These are phyloP conservation scores for Bufo bufo DNA, from an alignment of 2,113 vertebrate species.

Conservation along the genomic window DNA sequence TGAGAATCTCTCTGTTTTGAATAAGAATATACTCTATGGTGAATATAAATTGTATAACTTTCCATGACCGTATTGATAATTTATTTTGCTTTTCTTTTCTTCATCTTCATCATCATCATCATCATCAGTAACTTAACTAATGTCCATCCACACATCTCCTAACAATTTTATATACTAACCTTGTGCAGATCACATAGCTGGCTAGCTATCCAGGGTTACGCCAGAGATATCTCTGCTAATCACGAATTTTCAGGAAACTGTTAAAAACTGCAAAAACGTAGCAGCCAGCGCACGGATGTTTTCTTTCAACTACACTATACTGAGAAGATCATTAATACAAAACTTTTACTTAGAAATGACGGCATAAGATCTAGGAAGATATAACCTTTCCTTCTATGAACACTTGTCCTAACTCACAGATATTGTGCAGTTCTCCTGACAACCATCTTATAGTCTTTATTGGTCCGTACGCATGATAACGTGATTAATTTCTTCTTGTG, in stretches of 20 bases:
- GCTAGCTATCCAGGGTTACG: background rate
- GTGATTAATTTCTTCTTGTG: background rate
- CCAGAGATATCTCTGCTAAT: background rate
- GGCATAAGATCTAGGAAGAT: background rate
- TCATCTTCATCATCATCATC: too few relatives aligned
- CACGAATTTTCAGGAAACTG: constrained; percentile 10
- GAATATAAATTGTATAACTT: too few relatives aligned
- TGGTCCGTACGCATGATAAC: background rate
- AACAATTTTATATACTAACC: background rate
- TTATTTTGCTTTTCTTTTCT: too few relatives aligned
- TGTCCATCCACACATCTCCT: too few relatives aligned
- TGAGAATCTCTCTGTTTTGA: too few relatives aligned
- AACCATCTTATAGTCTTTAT: background rate
- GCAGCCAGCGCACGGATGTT: background rate
- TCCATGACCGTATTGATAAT: too few relatives aligned
- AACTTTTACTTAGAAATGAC: constrained; percentile 9
- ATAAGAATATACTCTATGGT: too few relatives aligned
- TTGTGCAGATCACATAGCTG: background rate
- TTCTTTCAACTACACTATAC: constrained; percentile 10
- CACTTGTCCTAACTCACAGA: background rate
- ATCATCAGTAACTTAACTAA: too few relatives aligned
- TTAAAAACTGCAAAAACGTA: constrained; percentile 14
- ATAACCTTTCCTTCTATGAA: background rate
- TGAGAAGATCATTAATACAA: constrained; percentile 2
- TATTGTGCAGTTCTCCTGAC: background rate